These are phyloP conservation scores for Hippocampus mohnikei DNA, from an alignment of 2,113 vertebrate species.

Conservation along the genomic window DNA sequence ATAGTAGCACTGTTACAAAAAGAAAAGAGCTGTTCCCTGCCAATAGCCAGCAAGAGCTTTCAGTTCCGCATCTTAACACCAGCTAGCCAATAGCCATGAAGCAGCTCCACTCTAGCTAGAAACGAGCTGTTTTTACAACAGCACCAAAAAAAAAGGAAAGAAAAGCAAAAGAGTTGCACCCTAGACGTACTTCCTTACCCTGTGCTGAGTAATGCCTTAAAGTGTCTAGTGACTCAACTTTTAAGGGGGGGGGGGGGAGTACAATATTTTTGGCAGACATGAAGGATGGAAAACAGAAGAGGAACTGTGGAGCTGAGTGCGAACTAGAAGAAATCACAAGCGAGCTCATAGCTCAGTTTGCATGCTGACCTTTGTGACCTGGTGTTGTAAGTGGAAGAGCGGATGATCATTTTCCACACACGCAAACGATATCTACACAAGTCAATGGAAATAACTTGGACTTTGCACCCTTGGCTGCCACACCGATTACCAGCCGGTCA, in stretches of 20 bases:
- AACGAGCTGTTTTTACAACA: neutral
- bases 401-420: neutral
- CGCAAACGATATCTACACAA: neutral
- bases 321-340: conserved; percentile 22
- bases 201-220: conserved; percentile 20
- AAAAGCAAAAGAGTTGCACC: neutral
- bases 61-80: neutral
- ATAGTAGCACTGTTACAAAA: too few species aligned
- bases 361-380: neutral
- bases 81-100: neutral
- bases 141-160: too few species aligned
- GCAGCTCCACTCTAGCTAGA: neutral
- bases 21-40: too few species aligned
- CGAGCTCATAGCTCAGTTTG: neutral
- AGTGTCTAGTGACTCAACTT: conserved; percentile 20
- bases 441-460: conserved; percentile 21
- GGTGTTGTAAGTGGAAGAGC: neutral
- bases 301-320: conserved; percentile 8
- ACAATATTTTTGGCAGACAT: conserved; percentile 8
- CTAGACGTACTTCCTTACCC: conserved; percentile 3
- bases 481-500: conserved; percentile 45
- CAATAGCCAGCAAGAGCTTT: too few species aligned
- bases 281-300: conserved; percentile 13
- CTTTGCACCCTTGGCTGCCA: conserved; percentile 31
- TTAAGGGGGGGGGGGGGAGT: conserved; percentile 7